Percentiles rank a stretch among this genome's conserved stretches.
These are phyloP conservation scores for Dryoscopus gambensis DNA, from an alignment of 2,113 vertebrate genomes.

Conservation along the genomic window DNA sequence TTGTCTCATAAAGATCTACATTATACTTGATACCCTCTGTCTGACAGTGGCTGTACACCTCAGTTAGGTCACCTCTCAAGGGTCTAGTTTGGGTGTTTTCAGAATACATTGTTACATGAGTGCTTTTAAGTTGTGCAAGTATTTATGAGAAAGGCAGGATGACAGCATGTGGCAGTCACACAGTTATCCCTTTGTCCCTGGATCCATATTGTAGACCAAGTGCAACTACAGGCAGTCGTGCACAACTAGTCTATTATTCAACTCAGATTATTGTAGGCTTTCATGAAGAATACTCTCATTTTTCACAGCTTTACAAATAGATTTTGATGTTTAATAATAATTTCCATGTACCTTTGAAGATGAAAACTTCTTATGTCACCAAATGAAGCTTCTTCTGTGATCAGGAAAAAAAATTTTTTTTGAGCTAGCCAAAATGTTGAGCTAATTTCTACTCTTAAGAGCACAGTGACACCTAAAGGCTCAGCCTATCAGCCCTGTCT, in stretches of 20 bases:
- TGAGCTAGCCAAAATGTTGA: neutral
- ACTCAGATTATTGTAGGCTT: neutral
- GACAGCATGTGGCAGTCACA: neutral
- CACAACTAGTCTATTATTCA: neutral
- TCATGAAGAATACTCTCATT: neutral
- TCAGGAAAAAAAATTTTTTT: neutral
- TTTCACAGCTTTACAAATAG: neutral
- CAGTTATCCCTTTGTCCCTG: neutral
- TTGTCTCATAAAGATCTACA: neutral
- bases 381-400: neutral
- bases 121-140: neutral
- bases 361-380: neutral
- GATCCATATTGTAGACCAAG: neutral
- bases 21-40: neutral
- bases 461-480: slow-evolving; percentile 42
- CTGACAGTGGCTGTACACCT: neutral
- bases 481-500: neutral
- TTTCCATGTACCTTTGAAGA: neutral
- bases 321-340: neutral
- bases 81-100: neutral
- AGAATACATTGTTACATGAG: neutral
- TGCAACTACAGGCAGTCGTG: neutral
- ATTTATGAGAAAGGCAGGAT: neutral
- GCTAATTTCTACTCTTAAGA: neutral
- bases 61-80: neutral